These are phyloP conservation scores for Drosophila sucinea DNA, from an alignment of 1,140 invertebrate genomes.

Conservation along the genomic window DNA sequence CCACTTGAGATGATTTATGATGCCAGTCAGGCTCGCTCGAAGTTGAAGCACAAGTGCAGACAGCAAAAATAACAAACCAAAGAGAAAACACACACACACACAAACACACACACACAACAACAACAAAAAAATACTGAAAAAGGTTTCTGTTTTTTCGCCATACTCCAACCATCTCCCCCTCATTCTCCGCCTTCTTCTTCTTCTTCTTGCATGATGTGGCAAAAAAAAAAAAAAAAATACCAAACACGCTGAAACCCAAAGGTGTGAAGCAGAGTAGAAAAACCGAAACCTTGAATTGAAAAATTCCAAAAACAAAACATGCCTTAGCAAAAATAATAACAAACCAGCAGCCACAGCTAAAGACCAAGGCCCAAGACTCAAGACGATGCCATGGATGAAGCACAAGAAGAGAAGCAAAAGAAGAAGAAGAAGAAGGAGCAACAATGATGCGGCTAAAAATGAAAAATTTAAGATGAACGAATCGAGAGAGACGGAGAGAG, in stretches of 20 bases:
- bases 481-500: not conserved
- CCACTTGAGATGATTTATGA: constrained; percentile 81
- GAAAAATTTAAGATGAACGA: constrained; percentile 36
- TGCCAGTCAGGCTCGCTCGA: constrained; percentile 56
- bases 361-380: not conserved
- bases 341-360: constrained; percentile 5
- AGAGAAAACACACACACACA: constrained; percentile 14
- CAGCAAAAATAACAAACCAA: constrained; percentile 65
- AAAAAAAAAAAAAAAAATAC: constrained; percentile 17
- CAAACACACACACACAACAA: not conserved
- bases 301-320: constrained; percentile 59
- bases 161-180: not conserved
- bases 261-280: constrained; percentile 57
- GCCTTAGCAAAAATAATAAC: constrained; percentile 42
- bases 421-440: constrained; percentile 40
- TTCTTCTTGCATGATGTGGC: constrained; percentile 39
- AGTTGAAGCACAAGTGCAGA: constrained; percentile 57
- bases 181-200: not conserved
- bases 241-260: constrained; percentile 11
- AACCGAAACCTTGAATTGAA: constrained; percentile 72
- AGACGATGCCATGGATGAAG: not conserved
- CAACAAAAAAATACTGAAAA: not conserved
- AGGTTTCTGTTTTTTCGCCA: constrained; percentile 15
- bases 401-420: not conserved
- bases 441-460: constrained; percentile 72